phyloP scores from a whole-genome alignment of 2,888 invertebrate genomes.

The Nowickia ferox region DNA sequence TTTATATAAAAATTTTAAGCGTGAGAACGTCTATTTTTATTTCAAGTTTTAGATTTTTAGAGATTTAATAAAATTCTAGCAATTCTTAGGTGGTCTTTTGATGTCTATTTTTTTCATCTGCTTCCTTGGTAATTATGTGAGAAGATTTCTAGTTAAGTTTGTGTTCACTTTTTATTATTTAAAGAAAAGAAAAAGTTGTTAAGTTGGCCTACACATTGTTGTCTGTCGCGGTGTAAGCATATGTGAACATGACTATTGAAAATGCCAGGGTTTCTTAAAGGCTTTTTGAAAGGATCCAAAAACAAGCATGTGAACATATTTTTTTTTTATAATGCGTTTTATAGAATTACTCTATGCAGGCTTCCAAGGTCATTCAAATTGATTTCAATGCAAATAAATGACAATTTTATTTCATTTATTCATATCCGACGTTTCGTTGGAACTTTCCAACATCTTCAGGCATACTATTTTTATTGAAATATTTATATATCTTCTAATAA shows the following conservation, averaged over 20 bases:
- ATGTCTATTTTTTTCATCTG: slow-evolving; percentile 40
- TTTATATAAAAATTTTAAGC: slow-evolving; percentile 49
- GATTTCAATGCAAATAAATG: too few relatives aligned
- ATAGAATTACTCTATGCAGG: too few relatives aligned
- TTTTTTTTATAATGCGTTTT: too few relatives aligned
- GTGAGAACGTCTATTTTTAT: slow-evolving; percentile 63
- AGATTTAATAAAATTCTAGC: slow-evolving; percentile 28
- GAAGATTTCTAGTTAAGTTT: slow-evolving; percentile 46
- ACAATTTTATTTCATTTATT: too few relatives aligned
- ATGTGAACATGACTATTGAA: slow-evolving; percentile 40
- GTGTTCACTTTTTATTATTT: slow-evolving; percentile 20
- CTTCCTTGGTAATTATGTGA: slow-evolving; percentile 51
- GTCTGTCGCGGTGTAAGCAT: slow-evolving; percentile 21
- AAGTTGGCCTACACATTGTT: slow-evolving; percentile 23
- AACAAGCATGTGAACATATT: too few relatives aligned
- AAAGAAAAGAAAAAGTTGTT: slow-evolving; percentile 27
- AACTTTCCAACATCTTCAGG: too few relatives aligned
- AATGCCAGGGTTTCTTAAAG: slow-evolving; percentile 9
- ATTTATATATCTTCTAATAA: too few relatives aligned
- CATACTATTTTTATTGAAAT: too few relatives aligned
- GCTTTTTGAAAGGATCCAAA: background rate
- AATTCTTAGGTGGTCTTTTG: slow-evolving; percentile 57
- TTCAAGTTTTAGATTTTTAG: background rate
- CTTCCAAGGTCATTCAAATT: too few relatives aligned
- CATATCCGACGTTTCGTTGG: too few relatives aligned